These are phyloP conservation scores for Scaptomyza reducta DNA, from an alignment of 2,888 invertebrate species.

Conservation along the genomic window DNA sequence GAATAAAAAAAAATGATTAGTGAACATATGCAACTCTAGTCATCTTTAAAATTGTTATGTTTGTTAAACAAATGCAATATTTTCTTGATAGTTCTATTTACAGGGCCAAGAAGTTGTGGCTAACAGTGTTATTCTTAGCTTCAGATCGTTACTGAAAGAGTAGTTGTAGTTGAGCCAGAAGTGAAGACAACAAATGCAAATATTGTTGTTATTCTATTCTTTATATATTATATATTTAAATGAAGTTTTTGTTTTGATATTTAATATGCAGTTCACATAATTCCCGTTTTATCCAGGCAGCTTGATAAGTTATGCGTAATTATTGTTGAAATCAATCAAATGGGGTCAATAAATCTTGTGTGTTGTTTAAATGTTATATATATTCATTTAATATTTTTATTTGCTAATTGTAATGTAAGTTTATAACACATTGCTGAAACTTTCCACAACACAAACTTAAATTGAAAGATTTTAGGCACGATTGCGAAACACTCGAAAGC, in stretches of 20 bases:
- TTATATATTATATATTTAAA: not conserved
- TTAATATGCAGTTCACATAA: not conserved
- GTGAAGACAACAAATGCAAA: not conserved
- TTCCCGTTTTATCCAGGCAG: slow-evolving; percentile 27
- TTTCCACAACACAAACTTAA: not conserved
- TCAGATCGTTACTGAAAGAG: too few species aligned
- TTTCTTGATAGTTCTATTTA: too few species aligned
- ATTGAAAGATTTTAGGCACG: not conserved
- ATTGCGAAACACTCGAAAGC: not conserved
- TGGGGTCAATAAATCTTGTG: not conserved
- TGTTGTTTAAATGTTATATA: not conserved
- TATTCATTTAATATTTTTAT: too few species aligned
- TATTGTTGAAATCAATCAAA: not conserved
- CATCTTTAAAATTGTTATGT: too few species aligned
- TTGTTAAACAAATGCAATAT: too few species aligned
- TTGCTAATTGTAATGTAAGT: too few species aligned
- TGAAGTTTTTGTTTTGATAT: slow-evolving; percentile 1
- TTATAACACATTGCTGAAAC: not conserved
- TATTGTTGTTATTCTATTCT: slow-evolving; percentile 1
- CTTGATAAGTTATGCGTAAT: slow-evolving; percentile 30
- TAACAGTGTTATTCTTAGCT: too few species aligned
- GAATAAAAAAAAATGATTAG: too few species aligned
- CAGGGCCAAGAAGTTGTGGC: too few species aligned
- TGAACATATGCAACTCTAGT: too few species aligned
- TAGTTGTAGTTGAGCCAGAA: slow-evolving; percentile 17